A percentile compares a stretch with the other conserved stretches of the same genome.
Evolutionary conservation across 1,140 invertebrate species (phyloP).

Genomic region (Littorina saxatilis): DNA sequence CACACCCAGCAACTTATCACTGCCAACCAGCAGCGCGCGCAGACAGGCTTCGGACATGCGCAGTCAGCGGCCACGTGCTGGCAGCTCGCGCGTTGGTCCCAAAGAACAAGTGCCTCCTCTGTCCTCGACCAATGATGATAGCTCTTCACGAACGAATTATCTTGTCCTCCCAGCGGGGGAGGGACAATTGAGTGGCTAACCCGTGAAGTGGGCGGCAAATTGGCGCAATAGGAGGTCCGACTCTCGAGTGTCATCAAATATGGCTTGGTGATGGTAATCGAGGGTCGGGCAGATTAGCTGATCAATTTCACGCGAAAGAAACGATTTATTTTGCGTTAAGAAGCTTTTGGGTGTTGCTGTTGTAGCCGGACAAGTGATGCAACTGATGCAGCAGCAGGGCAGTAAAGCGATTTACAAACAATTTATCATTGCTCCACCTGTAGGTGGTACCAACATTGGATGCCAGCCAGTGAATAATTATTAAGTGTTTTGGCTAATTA

Average conservation of each 20-base stretch:
- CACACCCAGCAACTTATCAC: conserved; percentile 11
- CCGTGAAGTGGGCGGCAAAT: conserved; percentile 20
- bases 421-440: no score
- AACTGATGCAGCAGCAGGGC: no score
- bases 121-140: background rate
- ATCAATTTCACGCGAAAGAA: no score
- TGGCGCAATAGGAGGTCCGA: background rate
- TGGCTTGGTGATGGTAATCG: background rate
- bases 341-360: no score
- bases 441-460: no score
- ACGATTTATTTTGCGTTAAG: no score
- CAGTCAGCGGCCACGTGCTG: conserved; percentile 25
- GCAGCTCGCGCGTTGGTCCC: background rate
- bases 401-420: no score
- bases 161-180: background rate
- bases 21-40: conserved; percentile 15
- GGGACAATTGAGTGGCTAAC: background rate
- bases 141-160: background rate
- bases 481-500: no score
- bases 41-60: conserved; percentile 25
- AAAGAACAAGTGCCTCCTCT: background rate
- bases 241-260: background rate
- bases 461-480: no score
- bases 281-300: no score
- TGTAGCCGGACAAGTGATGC: no score